Evolutionary conservation across 2,113 vertebrate genomes (phyloP), one percentile per base, ranked within the genome.

Genomic region (Otis tarda): DNA sequence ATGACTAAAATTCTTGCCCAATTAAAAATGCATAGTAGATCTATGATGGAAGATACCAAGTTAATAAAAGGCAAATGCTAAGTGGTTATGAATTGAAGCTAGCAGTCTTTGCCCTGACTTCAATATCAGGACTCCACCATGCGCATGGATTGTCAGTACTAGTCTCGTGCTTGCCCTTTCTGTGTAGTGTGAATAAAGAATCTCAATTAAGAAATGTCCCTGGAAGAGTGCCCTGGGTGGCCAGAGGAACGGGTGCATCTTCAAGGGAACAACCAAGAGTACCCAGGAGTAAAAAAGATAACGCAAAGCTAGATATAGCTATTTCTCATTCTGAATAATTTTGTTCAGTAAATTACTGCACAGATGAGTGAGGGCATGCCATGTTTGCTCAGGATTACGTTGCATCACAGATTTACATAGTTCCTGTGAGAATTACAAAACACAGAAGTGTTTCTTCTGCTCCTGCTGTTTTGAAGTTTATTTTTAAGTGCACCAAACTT

Each of bases 121-220:
- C 13, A 45, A 55, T 35, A 28, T 25, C 41, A 63, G 31, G 23
- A 15, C 24, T 65, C 14, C 37, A 19, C 14, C 19, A 1, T 2
- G 4, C 6, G 27, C 7, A 0, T 3, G 18, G 41, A 9, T 17
- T 30, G 3, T 31, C 31, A 9, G 6, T 2, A 24, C 28, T 12
- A 10, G 35, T 47, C 70, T 76, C 1, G 0, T 13, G 24, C 12
- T 43, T 33, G 27, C 14, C 23, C 21, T 24, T 61, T 31, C 49
- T 8, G 1, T 3, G 11, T 16, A 33, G 25, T 31, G 16, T 4
- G 8, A 25, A 4, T 52, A 19, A 69, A 64, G 31, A 75, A 49
- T 10, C 16, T 28, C 18, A n/a, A 39, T 47, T 20, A n/a, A 55
- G 55, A 59, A 37, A 20, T 20, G 23, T 10, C 20, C 8, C 49